Evolutionary conservation across 2,888 invertebrate genomes (phyloP).

Genomic region (Margaritifera margaritifera): DNA sequence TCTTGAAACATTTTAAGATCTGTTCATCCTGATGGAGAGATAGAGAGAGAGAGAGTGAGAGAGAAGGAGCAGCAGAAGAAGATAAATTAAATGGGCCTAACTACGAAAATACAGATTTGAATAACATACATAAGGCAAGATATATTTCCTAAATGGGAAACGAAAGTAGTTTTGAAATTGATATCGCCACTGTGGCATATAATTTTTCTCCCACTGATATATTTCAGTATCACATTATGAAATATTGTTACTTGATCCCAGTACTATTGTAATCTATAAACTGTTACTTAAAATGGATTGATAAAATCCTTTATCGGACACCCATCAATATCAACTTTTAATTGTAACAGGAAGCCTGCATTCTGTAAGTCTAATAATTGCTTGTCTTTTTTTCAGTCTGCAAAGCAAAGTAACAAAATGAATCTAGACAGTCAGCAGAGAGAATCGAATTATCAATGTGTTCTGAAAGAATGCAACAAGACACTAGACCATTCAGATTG

Average conservation of each 20-base stretch:
- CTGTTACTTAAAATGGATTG: not conserved
- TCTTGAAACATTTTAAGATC: too few relatives aligned
- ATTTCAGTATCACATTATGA: not conserved
- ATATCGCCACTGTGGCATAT: too few relatives aligned
- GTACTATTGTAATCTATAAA: not conserved
- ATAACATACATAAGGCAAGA: too few relatives aligned
- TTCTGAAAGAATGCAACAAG: constrained; percentile 30
- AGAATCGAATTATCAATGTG: constrained; percentile 55
- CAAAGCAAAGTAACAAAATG: constrained; percentile 44
- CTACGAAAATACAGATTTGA: too few relatives aligned
- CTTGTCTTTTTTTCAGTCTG: constrained; percentile 50
- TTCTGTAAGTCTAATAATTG: not conserved
- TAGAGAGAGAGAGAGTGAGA: too few relatives aligned
- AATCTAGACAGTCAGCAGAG: constrained; percentile 44
- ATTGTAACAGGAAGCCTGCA: not conserved
- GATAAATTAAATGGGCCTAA: too few relatives aligned
- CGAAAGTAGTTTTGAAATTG: too few relatives aligned
- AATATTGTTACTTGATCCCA: not conserved
- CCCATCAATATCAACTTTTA: not conserved
- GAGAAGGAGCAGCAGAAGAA: too few relatives aligned
- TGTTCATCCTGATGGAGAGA: too few relatives aligned
- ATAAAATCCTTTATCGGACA: not conserved
- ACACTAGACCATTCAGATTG: constrained; percentile 11
- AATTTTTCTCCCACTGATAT: too few relatives aligned
- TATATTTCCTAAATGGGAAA: too few relatives aligned